A percentile compares a stretch with the other conserved stretches of the same genome.
phyloP scores from a whole-genome alignment of 2,113 vertebrate species.

The Nematolebias whitei region DNA sequence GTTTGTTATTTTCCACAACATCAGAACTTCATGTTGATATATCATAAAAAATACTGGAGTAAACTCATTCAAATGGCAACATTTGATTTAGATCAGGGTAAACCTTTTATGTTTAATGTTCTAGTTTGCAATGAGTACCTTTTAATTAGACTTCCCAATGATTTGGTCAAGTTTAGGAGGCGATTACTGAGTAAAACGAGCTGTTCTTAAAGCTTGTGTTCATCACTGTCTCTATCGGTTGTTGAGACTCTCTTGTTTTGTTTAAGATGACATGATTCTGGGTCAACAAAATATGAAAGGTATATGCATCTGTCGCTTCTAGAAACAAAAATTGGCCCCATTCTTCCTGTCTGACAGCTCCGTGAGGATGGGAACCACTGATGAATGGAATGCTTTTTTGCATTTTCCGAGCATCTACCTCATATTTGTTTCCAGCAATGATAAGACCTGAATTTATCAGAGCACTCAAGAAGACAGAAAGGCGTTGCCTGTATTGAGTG shows the following conservation, averaged over 20 bases:
- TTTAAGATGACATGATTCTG: background rate
- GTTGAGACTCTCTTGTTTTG: background rate
- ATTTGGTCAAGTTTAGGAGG: background rate
- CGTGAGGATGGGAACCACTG: background rate
- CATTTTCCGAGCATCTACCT: constrained; percentile 28
- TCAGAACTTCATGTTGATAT: too few species aligned
- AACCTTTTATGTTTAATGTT: too few species aligned
- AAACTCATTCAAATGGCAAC: too few species aligned
- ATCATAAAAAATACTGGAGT: too few species aligned
- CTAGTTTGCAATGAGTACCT: background rate
- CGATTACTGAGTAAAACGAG: too few species aligned
- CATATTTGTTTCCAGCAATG: constrained; percentile 46
- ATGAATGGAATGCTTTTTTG: constrained; percentile 23
- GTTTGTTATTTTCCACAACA: too few species aligned
- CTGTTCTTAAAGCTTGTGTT: too few species aligned
- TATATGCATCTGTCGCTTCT: background rate
- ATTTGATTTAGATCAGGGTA: too few species aligned
- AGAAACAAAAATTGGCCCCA: background rate
- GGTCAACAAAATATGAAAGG: background rate
- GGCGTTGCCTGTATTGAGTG: constrained; percentile 50
- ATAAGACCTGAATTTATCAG: constrained; percentile 60
- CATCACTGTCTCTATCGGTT: too few species aligned
- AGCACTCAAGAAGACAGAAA: constrained; percentile 58
- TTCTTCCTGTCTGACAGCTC: background rate
- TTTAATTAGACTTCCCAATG: background rate